These are phyloP conservation scores for Dendrolimus kikuchii DNA, from an alignment of 1,140 invertebrate genomes.

Conservation along the genomic window DNA sequence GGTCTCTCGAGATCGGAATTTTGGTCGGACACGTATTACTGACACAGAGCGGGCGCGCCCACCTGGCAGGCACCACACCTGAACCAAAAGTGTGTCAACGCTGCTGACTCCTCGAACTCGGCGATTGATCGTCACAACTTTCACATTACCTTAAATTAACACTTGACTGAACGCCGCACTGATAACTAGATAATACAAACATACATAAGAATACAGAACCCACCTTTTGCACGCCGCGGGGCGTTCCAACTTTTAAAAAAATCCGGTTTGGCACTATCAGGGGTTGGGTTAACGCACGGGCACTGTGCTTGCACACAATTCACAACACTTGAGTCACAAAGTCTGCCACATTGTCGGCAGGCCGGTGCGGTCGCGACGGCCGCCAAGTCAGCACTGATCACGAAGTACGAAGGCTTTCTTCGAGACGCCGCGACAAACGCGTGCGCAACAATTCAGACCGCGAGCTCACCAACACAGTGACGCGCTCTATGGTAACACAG, in stretches of 20 bases:
- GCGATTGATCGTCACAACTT: constrained; percentile 61
- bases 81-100: constrained; percentile 65
- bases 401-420: constrained; percentile 44
- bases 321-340: constrained; percentile 63
- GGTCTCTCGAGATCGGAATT: constrained; percentile 61
- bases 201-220: constrained; percentile 21
- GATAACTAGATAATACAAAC: constrained; percentile 29
- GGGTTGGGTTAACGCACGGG: constrained; percentile 64
- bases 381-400: constrained; percentile 56
- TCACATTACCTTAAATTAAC: constrained; percentile 68
- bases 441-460: constrained; percentile 57
- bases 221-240: constrained; percentile 56
- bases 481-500: background rate
- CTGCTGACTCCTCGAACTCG: constrained; percentile 54
- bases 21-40: constrained; percentile 42
- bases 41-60: constrained; percentile 44
- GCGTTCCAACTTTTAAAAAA: constrained; percentile 43
- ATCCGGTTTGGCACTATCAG: constrained; percentile 68
- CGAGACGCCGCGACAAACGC: constrained; percentile 44
- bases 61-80: constrained; percentile 55
- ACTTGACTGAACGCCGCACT: constrained; percentile 27
- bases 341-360: constrained; percentile 55
- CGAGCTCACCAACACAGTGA: constrained; percentile 26
- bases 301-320: constrained; percentile 60
- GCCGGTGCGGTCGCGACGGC: constrained; percentile 56